These are phyloP conservation scores for Phalangium opilio DNA, from an alignment of 2,888 invertebrate genomes.

Conservation along the genomic window DNA sequence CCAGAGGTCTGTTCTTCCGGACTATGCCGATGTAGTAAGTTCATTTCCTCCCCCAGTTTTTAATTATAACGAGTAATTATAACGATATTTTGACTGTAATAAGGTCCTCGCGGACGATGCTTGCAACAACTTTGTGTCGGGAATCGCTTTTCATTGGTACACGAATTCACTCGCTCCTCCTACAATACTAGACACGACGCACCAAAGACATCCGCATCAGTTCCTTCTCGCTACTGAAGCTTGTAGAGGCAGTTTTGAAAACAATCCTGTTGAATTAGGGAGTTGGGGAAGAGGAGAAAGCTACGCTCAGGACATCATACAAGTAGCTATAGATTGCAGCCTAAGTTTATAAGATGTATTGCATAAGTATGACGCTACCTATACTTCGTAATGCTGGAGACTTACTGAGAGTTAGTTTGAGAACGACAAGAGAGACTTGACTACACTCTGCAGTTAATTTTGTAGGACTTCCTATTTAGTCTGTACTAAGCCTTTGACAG, in stretches of 20 bases:
- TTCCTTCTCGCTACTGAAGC: conserved; percentile 68
- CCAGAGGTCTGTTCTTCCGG: conserved; percentile 34
- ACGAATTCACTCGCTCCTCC: conserved; percentile 39
- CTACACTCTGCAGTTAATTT: too few species aligned
- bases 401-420: too few species aligned
- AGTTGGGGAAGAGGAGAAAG: conserved; percentile 55
- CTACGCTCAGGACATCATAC: conserved; percentile 49
- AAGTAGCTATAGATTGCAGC: too few species aligned
- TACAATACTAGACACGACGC: conserved; percentile 42
- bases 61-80: too few species aligned
- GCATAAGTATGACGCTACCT: too few species aligned
- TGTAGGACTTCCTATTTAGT: too few species aligned
- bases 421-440: too few species aligned
- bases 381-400: too few species aligned
- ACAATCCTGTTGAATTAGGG: conserved; percentile 29
- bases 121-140: conserved; percentile 40
- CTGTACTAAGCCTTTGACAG: too few species aligned
- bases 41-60: too few species aligned
- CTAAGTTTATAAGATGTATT: too few species aligned
- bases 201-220: conserved; percentile 46
- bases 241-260: conserved; percentile 41
- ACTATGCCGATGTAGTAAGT: conserved; percentile 20
- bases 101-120: conserved; percentile 26
- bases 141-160: conserved; percentile 74
- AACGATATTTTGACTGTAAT: conserved; percentile 24